A percentile compares a stretch with the other conserved stretches of the same genome.
phyloP scores from a whole-genome alignment of 2,888 invertebrate species.

The Hirudinaria manillensis region DNA sequence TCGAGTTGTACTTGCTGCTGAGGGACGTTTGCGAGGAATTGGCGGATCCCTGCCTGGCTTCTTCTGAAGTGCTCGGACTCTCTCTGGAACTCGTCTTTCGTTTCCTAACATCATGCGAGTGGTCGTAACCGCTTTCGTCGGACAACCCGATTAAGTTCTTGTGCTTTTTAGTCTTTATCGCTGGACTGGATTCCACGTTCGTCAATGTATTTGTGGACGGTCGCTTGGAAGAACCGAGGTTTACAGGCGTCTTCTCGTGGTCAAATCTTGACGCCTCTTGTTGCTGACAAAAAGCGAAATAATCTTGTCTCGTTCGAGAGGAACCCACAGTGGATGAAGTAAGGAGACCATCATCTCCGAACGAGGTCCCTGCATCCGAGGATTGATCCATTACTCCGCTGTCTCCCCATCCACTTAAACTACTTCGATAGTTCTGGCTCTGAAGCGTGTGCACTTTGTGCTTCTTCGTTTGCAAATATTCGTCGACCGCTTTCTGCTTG shows the following conservation, averaged over 20 bases:
- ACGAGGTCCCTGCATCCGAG: slow-evolving; percentile 10
- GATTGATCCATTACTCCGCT: slow-evolving; percentile 29
- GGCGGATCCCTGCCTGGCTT: slow-evolving; percentile 20
- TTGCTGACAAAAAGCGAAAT: slow-evolving; percentile 2
- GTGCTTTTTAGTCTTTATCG: not conserved
- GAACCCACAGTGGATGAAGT: slow-evolving; percentile 22
- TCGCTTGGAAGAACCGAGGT: not conserved
- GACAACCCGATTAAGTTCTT: not conserved
- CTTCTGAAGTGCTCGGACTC: slow-evolving; percentile 16
- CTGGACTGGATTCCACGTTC: slow-evolving; percentile 1
- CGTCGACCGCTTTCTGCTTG: not conserved
- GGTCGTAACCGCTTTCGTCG: slow-evolving; percentile 1
- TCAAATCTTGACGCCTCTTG: not conserved
- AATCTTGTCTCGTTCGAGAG: slow-evolving; percentile 13
- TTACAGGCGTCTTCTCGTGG: not conserved
- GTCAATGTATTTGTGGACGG: not conserved
- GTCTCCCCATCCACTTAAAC: slow-evolving; percentile 28
- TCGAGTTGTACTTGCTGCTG: not conserved
- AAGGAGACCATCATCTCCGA: slow-evolving; percentile 16
- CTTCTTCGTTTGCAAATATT: not conserved
- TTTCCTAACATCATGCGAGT: not conserved
- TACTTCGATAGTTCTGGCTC: slow-evolving; percentile 14
- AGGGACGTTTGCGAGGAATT: slow-evolving; percentile 16
- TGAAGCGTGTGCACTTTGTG: slow-evolving; percentile 5
- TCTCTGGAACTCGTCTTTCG: not conserved